Base-by-base conservation (phyloP, 1,140 invertebrate species). In the Brachionus angularis region DNA sequence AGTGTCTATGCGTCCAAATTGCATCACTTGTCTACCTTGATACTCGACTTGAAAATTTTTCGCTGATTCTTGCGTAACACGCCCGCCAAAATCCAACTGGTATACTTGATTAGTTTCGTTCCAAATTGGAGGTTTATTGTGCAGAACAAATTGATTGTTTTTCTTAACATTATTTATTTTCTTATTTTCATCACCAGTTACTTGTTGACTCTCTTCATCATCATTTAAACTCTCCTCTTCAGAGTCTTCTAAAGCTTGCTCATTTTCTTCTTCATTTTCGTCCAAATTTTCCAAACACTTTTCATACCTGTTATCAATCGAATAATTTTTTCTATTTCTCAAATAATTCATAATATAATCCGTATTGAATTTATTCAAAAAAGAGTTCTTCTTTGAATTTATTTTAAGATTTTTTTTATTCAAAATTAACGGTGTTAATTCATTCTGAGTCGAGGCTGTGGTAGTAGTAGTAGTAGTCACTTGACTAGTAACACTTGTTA, bases 11-110 rank as follows among this genome's bases (percentile, higher is more conserved):
- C 95, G 86, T 18, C 95, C 96, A 83, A 98, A 98, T 83, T 98
- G 95, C 93, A 98, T 96, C 10, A 94, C 93, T 87, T 98, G 95
- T 84, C 93, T 94, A 39, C 91, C 91, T 76, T 91, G 86, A 78
- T 94, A 95, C 82, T 98, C 95, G 62, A 98, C 96, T 83, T 98
- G 96, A 80, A 98, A 98, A 83, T 98, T 98, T 82, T 98, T 98
- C 1, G 96, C 96, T 3, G 94, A 97, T 80, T 98, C 96, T 79
- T 98, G 95, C 0, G 95, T 98, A 23, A 98, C 96, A 75, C 96
- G 84, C 12, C 95, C 96, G n/a, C 95, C 95, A 84, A 98, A 98
- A 83, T 98, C 96, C 16, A 98, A 84, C 78, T 98, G 96, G 83
- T 98, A 98, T 5, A 98, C 96, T 81, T 98, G 95, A 78, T 91